A percentile compares a stretch with the other conserved stretches of the same genome.
These are phyloP conservation scores for Dicrurus megarhynchus DNA, from an alignment of 2,113 vertebrate species.

Conservation along the genomic window DNA sequence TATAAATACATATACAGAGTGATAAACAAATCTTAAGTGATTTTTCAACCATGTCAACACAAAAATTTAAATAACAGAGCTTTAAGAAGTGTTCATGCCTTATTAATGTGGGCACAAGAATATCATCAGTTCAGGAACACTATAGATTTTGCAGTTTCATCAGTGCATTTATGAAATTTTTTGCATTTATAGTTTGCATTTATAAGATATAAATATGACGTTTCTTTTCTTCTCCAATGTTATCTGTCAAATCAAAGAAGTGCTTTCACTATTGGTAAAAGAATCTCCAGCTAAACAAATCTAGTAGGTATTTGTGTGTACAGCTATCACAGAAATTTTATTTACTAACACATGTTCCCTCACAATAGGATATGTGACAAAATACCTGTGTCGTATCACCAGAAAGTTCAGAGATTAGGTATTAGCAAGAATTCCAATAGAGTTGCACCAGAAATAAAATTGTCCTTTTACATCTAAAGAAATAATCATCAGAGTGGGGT, in stretches of 20 bases:
- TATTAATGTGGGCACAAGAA: neutral
- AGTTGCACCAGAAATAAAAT: neutral
- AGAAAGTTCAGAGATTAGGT: neutral
- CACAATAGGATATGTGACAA: neutral
- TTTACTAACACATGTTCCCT: neutral
- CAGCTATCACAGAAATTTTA: neutral
- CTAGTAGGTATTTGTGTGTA: neutral
- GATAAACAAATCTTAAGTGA: neutral
- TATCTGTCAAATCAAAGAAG: neutral
- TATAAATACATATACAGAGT: neutral
- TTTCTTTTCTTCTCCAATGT: neutral
- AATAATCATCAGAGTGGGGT: neutral
- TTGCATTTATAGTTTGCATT: neutral
- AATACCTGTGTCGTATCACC: neutral
- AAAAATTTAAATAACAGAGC: neutral
- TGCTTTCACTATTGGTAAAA: neutral
- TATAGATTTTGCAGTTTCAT: neutral
- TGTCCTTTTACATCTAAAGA: neutral
- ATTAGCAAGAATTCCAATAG: neutral
- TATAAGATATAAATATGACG: neutral
- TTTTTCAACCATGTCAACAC: neutral
- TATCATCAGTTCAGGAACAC: neutral
- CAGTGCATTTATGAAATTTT: neutral
- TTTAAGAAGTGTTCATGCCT: neutral
- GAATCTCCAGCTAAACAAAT: neutral